phyloP scores from a whole-genome alignment of 2,888 invertebrate genomes.

The Ceriagrion tenellum region DNA sequence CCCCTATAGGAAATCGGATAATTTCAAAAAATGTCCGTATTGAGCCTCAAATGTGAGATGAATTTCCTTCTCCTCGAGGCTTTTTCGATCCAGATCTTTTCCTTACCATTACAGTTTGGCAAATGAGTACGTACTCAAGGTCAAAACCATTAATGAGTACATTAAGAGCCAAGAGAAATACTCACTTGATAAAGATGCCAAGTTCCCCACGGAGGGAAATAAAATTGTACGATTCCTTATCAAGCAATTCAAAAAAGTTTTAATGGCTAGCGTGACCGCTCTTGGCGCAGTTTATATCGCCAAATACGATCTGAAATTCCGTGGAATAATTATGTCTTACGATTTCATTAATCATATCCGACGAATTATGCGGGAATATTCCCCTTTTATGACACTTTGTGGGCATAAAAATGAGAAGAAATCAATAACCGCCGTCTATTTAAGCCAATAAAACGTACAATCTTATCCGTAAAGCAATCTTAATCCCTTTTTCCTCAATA shows the following conservation, averaged over 20 bases:
- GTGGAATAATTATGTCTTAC: background rate
- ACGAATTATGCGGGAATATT: background rate
- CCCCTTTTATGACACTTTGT: background rate
- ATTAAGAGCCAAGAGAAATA: background rate
- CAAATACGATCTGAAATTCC: background rate
- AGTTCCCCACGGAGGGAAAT: background rate
- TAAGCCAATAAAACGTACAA: background rate
- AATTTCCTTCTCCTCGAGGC: no score
- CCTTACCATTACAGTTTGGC: no score
- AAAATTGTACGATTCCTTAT: background rate
- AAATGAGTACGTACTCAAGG: background rate
- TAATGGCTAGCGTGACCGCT: background rate
- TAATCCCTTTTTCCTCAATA: background rate
- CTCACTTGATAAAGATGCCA: background rate
- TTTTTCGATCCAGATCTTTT: no score
- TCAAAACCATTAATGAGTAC: background rate
- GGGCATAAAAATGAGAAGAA: background rate
- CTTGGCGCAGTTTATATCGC: background rate
- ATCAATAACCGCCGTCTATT: background rate
- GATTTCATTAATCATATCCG: background rate
- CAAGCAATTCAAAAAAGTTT: background rate
- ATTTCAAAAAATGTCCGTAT: no score
- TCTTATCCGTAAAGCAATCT: background rate
- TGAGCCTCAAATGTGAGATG: no score
- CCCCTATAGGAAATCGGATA: no score